Evolutionary conservation across 2,113 vertebrate genomes (phyloP).

Genomic region (Platichthys stellatus): DNA sequence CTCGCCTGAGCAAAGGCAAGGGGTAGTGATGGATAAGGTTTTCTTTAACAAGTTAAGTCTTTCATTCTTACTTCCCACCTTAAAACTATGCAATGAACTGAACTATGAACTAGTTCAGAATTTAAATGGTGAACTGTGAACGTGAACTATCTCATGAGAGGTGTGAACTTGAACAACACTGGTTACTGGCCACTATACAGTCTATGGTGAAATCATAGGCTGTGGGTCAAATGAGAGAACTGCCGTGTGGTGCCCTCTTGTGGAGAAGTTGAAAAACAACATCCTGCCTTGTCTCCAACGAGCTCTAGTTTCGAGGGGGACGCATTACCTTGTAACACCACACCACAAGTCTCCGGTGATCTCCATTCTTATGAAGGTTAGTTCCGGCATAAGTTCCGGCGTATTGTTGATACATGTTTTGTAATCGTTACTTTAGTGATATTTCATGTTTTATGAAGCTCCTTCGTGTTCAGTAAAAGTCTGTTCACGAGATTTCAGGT

Average conservation of each 20-base stretch:
- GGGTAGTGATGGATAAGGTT: no score
- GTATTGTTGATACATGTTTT: background rate
- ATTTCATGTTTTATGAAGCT: no score
- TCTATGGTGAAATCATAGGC: background rate
- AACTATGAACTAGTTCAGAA: no score
- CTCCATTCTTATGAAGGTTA: slow-evolving; percentile 44
- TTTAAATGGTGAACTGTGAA: no score
- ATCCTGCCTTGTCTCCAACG: accelerated
- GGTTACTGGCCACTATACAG: background rate
- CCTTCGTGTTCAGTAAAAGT: background rate
- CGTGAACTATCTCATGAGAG: no score
- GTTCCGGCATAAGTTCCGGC: slow-evolving; percentile 14
- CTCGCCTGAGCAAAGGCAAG: no score
- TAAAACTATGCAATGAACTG: no score
- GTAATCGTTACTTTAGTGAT: background rate
- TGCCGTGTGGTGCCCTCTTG: slow-evolving; percentile 21
- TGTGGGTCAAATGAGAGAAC: background rate
- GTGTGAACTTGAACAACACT: no score
- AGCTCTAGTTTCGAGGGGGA: slow-evolving; percentile 60
- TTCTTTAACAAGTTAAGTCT: no score
- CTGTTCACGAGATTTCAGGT: no score
- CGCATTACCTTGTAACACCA: slow-evolving; percentile 61
- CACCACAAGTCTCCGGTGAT: slow-evolving; percentile 12
- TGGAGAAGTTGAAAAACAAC: slow-evolving; percentile 4
- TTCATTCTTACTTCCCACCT: no score